Percentiles rank a stretch among this genome's conserved stretches.
These are phyloP conservation scores for Crossaster papposus DNA, from an alignment of 53 echinoderm and acorn worm species.

Conservation along the genomic window DNA sequence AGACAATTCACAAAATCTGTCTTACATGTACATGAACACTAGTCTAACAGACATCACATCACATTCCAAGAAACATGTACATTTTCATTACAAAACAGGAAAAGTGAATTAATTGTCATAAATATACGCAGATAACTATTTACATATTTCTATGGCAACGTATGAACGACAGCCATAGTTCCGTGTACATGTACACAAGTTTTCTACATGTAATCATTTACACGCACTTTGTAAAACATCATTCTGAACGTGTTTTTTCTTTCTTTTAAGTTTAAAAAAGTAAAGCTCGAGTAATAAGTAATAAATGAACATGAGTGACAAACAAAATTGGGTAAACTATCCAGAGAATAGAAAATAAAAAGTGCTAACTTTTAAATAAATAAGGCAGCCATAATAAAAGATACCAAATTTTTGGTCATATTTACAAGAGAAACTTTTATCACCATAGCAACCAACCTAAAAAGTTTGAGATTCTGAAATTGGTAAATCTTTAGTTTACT, in stretches of 20 bases:
- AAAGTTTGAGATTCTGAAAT: too few species aligned
- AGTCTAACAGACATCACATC: neutral
- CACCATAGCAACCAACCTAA: neutral
- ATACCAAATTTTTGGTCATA: neutral
- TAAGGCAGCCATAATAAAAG: too few species aligned
- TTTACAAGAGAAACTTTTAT: neutral
- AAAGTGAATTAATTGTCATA: neutral
- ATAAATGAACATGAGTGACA: neutral
- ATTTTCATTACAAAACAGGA: neutral
- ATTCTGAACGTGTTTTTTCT: neutral
- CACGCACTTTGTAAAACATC: neutral
- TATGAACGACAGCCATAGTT: neutral
- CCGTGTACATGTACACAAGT: neutral
- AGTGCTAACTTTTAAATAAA: neutral
- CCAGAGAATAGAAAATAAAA: neutral
- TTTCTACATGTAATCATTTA: neutral
- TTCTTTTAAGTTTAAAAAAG: neutral
- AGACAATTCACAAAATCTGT: neutral
- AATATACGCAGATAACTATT: slow-evolving; percentile 13
- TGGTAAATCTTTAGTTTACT: too few species aligned
- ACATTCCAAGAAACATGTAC: neutral
- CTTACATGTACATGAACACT: neutral
- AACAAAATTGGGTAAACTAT: neutral
- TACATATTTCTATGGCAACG: slow-evolving; percentile 11
- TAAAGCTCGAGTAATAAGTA: neutral